These are phyloP conservation scores for Lucifuga dentata DNA, from an alignment of 2,113 vertebrate species.

Conservation along the genomic window DNA sequence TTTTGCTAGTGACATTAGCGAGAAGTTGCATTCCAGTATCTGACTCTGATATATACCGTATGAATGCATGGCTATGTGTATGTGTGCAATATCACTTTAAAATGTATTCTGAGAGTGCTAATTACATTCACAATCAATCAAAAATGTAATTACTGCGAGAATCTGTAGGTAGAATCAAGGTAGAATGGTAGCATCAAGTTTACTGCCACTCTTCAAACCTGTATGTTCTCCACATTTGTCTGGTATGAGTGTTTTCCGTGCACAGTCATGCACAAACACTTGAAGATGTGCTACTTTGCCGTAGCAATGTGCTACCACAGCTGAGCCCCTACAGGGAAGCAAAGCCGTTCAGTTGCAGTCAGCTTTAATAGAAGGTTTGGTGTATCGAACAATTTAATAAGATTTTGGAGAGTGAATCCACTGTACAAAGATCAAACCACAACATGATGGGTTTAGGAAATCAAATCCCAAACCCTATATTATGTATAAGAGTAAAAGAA, in stretches of 20 bases:
- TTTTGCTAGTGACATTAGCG: neutral
- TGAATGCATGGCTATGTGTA: constrained; percentile 1
- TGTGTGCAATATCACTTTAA: no score
- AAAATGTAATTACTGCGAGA: constrained; percentile 3
- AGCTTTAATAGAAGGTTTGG: constrained; percentile 24
- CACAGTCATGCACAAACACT: constrained; percentile 19
- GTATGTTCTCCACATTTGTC: constrained; percentile 43
- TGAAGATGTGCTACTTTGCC: constrained; percentile 27
- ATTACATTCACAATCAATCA: constrained; percentile 1
- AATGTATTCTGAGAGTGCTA: neutral
- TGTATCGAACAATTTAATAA: constrained; percentile 37
- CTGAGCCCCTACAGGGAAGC: constrained; percentile 43
- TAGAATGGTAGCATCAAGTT: constrained; percentile 41
- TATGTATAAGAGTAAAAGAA: no score
- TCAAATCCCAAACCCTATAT: no score
- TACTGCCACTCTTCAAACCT: constrained; percentile 5
- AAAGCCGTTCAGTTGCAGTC: constrained; percentile 37
- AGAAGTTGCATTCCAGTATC: neutral
- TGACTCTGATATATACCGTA: constrained; percentile 1
- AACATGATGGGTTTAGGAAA: no score
- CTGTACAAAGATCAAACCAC: no score
- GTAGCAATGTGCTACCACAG: constrained; percentile 47
- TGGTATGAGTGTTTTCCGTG: constrained; percentile 1
- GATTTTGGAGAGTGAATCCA: no score
- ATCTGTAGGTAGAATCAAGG: constrained; percentile 34